Evolutionary conservation across 2,113 vertebrate species (phyloP).

Genomic region (Peromyscus leucopus): DNA sequence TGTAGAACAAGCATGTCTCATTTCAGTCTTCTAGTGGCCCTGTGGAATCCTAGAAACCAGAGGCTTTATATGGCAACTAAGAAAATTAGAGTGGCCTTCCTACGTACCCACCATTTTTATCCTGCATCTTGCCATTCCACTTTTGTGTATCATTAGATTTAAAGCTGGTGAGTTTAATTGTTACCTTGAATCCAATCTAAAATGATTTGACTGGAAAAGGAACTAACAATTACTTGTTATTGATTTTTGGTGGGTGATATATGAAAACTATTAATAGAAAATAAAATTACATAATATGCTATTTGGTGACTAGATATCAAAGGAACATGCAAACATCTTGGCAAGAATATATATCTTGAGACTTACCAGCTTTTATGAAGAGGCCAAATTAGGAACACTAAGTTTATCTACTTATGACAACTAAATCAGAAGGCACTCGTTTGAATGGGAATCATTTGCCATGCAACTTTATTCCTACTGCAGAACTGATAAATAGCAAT

Average conservation of each 20-base stretch:
- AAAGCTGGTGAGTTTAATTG: background rate
- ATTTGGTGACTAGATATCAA: background rate
- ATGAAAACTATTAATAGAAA: background rate
- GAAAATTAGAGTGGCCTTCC: background rate
- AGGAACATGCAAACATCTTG: background rate
- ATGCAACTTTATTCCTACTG: background rate
- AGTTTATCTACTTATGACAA: background rate
- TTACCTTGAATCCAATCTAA: background rate
- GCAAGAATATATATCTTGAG: background rate
- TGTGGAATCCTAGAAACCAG: background rate
- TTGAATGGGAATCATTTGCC: background rate
- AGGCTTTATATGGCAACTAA: background rate
- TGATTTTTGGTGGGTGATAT: background rate
- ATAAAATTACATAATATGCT: conserved; percentile 2
- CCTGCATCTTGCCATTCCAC: background rate
- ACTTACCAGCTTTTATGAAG: background rate
- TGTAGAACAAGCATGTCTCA: background rate
- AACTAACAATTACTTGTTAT: background rate
- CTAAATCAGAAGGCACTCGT: background rate
- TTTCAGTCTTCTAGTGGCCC: background rate
- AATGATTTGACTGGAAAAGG: background rate
- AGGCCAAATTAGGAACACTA: background rate
- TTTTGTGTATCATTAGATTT: background rate
- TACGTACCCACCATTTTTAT: background rate
- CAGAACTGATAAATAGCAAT: background rate